A percentile compares a stretch with the other conserved stretches of the same genome.
Evolutionary conservation across 1,140 invertebrate species (phyloP).

Genomic region (Pseudomyrmex gracilis): DNA sequence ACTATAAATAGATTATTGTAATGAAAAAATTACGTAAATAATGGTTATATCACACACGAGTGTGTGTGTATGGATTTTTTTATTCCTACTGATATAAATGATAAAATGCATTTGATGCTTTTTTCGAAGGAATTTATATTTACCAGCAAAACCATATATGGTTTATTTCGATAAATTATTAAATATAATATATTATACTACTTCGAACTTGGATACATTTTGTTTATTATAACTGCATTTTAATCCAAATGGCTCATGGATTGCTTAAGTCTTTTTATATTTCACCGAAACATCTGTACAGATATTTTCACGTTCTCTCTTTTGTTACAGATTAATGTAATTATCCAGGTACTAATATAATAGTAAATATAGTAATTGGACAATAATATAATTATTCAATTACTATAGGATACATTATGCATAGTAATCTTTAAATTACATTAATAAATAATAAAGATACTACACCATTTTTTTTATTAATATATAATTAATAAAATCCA

Average conservation of each 20-base stretch:
- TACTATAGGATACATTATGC: too few relatives aligned
- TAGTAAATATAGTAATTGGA: too few relatives aligned
- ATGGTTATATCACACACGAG: neutral
- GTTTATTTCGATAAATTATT: neutral
- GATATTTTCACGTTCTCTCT: constrained; percentile 5
- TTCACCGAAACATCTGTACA: constrained; percentile 29
- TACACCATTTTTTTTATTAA: too few relatives aligned
- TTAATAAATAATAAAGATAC: too few relatives aligned
- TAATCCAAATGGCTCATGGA: neutral
- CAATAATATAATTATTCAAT: too few relatives aligned
- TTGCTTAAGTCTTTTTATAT: constrained; percentile 25
- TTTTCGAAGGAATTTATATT: neutral
- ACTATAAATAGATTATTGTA: neutral
- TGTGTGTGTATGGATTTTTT: neutral
- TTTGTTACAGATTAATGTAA: too few relatives aligned
- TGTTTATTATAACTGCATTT: neutral
- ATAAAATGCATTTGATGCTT: constrained; percentile 44
- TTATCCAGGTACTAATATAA: too few relatives aligned
- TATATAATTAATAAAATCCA: too few relatives aligned
- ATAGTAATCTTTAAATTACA: too few relatives aligned
- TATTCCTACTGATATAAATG: neutral
- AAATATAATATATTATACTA: neutral
- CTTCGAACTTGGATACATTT: neutral
- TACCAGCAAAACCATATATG: constrained; percentile 3
- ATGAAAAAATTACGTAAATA: constrained; percentile 1